A percentile compares a stretch with the other conserved stretches of the same genome.
phyloP scores from a whole-genome alignment of 2,888 invertebrate species.

The Antheraea assamensis region DNA sequence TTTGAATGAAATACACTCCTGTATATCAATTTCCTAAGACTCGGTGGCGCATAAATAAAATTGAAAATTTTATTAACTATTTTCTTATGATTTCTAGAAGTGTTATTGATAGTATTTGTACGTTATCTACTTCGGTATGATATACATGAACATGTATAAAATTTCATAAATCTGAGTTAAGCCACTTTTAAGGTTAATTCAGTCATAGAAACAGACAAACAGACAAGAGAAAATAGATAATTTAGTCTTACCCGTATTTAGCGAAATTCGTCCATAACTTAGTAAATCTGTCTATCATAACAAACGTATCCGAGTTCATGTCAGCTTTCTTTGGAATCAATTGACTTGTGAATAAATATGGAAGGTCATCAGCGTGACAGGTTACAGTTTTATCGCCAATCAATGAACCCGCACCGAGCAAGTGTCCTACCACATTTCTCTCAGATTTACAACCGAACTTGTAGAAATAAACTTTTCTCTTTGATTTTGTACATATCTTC shows the following conservation, averaged over 20 bases:
- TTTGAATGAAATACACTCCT: too few relatives aligned
- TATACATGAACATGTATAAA: too few relatives aligned
- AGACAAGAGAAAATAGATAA: neutral
- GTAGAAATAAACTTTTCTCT: slow-evolving; percentile 51
- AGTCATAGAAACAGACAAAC: too few relatives aligned
- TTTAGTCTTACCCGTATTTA: slow-evolving; percentile 23
- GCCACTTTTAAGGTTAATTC: too few relatives aligned
- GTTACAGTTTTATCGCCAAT: slow-evolving; percentile 36
- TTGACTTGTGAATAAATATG: slow-evolving; percentile 50
- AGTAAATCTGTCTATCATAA: slow-evolving; percentile 50
- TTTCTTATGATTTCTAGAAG: too few relatives aligned
- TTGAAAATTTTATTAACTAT: too few relatives aligned
- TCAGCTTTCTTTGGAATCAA: slow-evolving; percentile 36
- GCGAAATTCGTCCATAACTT: slow-evolving; percentile 68
- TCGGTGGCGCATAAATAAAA: too few relatives aligned
- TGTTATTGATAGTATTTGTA: too few relatives aligned
- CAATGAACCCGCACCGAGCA: slow-evolving; percentile 33
- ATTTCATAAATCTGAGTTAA: too few relatives aligned
- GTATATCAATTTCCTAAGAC: too few relatives aligned
- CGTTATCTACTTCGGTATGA: too few relatives aligned
- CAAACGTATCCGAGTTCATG: slow-evolving; percentile 41
- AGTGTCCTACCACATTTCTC: slow-evolving; percentile 43
- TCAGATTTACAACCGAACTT: slow-evolving; percentile 57
- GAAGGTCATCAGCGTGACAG: slow-evolving; percentile 53
- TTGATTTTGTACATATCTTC: slow-evolving; percentile 39